Evolutionary conservation across 2,113 vertebrate species (phyloP).

Genomic region (Oryzias curvinotus): DNA sequence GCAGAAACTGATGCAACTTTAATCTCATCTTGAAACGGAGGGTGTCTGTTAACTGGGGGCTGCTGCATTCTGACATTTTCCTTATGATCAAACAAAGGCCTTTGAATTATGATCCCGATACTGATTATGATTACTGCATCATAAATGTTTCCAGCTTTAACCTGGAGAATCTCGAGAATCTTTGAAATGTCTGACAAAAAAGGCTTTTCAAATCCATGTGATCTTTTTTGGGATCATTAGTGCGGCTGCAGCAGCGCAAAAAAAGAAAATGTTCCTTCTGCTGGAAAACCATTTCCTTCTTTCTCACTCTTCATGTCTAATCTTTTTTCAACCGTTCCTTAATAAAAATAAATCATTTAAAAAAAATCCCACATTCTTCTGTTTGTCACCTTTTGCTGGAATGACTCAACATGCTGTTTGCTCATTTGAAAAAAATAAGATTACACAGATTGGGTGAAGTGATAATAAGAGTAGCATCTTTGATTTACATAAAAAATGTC

Average conservation of each 20-base stretch:
- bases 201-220: constrained; percentile 17
- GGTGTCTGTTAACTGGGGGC: constrained; percentile 33
- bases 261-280: constrained; percentile 25
- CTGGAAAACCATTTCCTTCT: constrained; percentile 1
- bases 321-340: constrained; percentile 12
- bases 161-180: constrained; percentile 22
- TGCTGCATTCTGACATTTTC: constrained; percentile 42
- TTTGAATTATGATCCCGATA: constrained; percentile 33
- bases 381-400: constrained; percentile 11
- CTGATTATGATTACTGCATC: constrained; percentile 24
- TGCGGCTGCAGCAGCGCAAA: constrained; percentile 9
- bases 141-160: constrained; percentile 21
- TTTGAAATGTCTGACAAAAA: constrained; percentile 37
- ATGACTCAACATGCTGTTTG: constrained; percentile 29
- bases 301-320: constrained; percentile 17
- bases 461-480: constrained; percentile 6
- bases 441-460: not conserved
- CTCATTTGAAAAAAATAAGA: constrained; percentile 29
- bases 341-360: no score
- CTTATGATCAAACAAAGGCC: constrained; percentile 48
- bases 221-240: constrained; percentile 51
- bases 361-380: not conserved
- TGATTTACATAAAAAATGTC: constrained; percentile 16
- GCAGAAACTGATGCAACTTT: constrained; percentile 2
- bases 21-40: constrained; percentile 36